phyloP scores from a whole-genome alignment of 1,140 invertebrate genomes.

The Hermetia illucens region DNA sequence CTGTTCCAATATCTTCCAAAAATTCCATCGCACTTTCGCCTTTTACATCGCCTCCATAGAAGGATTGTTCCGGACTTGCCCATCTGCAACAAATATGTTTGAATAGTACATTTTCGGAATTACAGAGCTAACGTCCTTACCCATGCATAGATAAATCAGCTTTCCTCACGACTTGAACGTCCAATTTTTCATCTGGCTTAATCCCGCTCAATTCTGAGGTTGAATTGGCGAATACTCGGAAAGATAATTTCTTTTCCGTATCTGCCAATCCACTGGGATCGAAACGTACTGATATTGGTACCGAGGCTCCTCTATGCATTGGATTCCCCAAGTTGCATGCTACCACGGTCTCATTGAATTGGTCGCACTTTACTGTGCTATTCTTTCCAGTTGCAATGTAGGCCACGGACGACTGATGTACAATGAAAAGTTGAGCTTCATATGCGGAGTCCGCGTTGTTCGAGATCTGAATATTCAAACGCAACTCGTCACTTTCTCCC shows the following conservation, averaged over 20 bases:
- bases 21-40: slow-evolving; percentile 70
- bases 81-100: slow-evolving; percentile 30
- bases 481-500: slow-evolving; percentile 61
- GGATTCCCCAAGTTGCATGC: slow-evolving; percentile 81
- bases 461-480: slow-evolving; percentile 55
- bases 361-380: slow-evolving; percentile 47
- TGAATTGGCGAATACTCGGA: slow-evolving; percentile 72
- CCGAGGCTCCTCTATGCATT: slow-evolving; percentile 41
- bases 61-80: slow-evolving; percentile 58
- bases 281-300: slow-evolving; percentile 57
- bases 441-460: slow-evolving; percentile 85
- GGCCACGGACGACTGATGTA: slow-evolving; percentile 60
- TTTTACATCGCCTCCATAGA: slow-evolving; percentile 70
- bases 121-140: no score
- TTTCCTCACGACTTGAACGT: slow-evolving; percentile 58
- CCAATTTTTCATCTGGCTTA: slow-evolving; percentile 38
- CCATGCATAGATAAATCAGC: slow-evolving; percentile 72
- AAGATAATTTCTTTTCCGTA: slow-evolving; percentile 49
- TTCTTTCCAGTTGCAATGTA: slow-evolving; percentile 55
- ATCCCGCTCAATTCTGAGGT: slow-evolving; percentile 55
- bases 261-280: slow-evolving; percentile 59
- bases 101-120: slow-evolving; percentile 5
- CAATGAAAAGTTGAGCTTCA: slow-evolving; percentile 69
- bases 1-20: slow-evolving; percentile 72
- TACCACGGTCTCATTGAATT: slow-evolving; percentile 58